Evolutionary conservation across 1,140 invertebrate species (phyloP), one percentile per base, ranked within the genome.

Genomic region (Brachionus koreanus): DNA sequence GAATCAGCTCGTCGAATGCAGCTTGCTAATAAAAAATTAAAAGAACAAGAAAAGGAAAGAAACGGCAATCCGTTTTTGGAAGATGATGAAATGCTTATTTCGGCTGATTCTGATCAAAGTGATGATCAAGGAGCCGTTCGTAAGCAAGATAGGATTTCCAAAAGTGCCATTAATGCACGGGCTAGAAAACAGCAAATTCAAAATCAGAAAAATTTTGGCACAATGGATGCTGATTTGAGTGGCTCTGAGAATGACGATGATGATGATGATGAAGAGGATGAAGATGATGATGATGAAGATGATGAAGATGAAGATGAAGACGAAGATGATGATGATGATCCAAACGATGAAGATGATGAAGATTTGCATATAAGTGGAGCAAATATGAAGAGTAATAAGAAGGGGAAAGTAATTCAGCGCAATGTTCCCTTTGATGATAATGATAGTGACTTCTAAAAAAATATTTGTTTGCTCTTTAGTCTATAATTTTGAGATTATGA

Each of bases 1-100:
- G 90, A 91, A 84, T 87, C 85, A 16, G 49, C 63, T 52, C 13
- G 33, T 10, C 13, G 39, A 77, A 79, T 79, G 76, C 76, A 79
- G n/a, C 25, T 79, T 12, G 76, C 76, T 29, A 79, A 42, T 25
- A 79, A 79, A 43, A 79, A 79, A 79, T 42, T 79, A 29, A 79
- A 79, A 35, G 76, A 79, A 25, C 76, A 79, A 65, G 76, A 79
- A 61, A 79, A 79, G 39, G 49, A 57, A 65, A 35, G 76, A 57
- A 79, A 79, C 23, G 76, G 76, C 25, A 79, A 79, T 79, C 76
- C 76, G 3, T 79, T 79, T 37, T 37, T 79, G 76, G 76, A 79
- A 5, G 76, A 79, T 79, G 76, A 79, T 65, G 76, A 79, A 39
- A 57, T 82, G 37, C 23, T 82, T 25, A 82, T 82, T 19, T 65